Percentiles rank a stretch among this genome's conserved stretches.
phyloP scores from a whole-genome alignment of 2,888 invertebrate genomes.

The Apodemia mormo region DNA sequence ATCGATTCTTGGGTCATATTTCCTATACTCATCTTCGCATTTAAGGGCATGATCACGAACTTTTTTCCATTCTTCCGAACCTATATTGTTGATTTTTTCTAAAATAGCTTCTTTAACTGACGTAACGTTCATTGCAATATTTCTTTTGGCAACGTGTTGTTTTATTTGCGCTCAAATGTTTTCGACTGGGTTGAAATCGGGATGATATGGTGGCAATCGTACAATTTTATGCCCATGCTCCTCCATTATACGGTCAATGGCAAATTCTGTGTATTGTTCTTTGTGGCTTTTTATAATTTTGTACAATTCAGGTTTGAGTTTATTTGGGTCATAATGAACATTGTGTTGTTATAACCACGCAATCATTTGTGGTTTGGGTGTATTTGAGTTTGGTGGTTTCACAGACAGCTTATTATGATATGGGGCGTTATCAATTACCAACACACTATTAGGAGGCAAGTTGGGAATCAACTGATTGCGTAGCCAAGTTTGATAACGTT shows the following conservation, averaged over 20 bases:
- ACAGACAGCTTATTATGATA: background rate
- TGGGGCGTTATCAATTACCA: too few relatives aligned
- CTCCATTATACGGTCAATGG: constrained; percentile 23
- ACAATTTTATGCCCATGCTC: constrained; percentile 24
- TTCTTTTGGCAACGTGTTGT: background rate
- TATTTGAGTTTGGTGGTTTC: constrained; percentile 24
- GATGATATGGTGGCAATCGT: background rate
- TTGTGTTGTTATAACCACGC: constrained; percentile 23
- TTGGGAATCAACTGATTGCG: constrained; percentile 16
- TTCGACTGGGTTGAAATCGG: constrained; percentile 20
- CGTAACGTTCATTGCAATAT: background rate
- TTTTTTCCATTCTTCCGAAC: constrained; percentile 7
- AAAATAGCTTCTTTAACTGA: background rate
- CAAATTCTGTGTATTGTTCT: constrained; percentile 24
- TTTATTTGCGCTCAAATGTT: constrained; percentile 17
- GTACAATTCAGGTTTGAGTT: too few relatives aligned
- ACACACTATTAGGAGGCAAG: too few relatives aligned
- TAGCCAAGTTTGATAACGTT: constrained; percentile 27
- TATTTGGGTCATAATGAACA: constrained; percentile 8
- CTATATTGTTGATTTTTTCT: background rate
- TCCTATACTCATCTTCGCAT: background rate
- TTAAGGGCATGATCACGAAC: background rate
- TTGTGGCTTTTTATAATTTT: constrained; percentile 20
- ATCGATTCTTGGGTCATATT: too few relatives aligned
- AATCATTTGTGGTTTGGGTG: constrained; percentile 22